These are phyloP conservation scores for Melozone crissalis DNA, from an alignment of 2,113 vertebrate species.

Conservation along the genomic window DNA sequence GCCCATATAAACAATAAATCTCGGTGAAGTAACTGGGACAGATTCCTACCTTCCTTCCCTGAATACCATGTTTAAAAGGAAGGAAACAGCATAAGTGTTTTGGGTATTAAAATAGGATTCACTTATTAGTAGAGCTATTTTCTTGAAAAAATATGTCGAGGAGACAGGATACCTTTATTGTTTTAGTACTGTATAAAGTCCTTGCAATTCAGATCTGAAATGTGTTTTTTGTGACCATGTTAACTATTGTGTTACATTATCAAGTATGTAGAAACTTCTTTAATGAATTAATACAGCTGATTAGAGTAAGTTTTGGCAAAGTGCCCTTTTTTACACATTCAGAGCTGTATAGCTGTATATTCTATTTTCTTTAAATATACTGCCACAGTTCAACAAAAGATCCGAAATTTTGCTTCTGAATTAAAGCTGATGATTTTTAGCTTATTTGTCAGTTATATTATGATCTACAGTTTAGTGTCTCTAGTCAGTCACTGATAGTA, in stretches of 20 bases:
- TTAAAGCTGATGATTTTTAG: neutral
- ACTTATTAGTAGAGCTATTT: neutral
- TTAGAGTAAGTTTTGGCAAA: neutral
- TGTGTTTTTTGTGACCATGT: neutral
- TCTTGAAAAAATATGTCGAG: neutral
- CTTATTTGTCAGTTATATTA: neutral
- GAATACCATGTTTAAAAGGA: slow-evolving; percentile 42
- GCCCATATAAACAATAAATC: slow-evolving; percentile 42
- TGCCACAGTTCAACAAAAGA: neutral
- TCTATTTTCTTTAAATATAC: neutral
- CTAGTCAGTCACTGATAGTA: neutral
- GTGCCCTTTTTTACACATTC: neutral
- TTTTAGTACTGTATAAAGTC: neutral
- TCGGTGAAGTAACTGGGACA: slow-evolving; percentile 10
- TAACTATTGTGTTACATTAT: neutral
- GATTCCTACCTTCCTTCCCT: slow-evolving; percentile 33
- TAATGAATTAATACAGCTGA: neutral
- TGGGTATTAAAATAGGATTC: neutral
- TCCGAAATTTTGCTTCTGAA: neutral
- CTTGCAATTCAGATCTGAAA: neutral
- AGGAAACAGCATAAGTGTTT: slow-evolving; percentile 49
- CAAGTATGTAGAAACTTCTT: neutral
- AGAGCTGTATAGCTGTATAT: neutral
- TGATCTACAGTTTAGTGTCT: neutral
- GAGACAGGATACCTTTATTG: neutral